Conservation (phyloP, 2,797 vertebrate genomes). For the Pseudomugil tenellus region DNA sequence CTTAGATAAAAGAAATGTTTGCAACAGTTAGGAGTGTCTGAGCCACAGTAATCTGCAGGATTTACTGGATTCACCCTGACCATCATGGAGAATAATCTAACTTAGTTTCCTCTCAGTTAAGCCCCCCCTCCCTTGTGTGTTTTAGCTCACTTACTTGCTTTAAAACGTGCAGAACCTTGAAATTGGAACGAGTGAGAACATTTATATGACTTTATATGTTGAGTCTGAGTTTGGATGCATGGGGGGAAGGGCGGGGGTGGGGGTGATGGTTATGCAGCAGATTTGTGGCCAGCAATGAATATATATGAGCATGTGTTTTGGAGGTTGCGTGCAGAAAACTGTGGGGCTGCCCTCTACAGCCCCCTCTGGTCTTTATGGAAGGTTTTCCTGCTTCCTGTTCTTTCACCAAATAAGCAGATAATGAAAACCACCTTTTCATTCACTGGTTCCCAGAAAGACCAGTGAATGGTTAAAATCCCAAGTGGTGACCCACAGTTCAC, state of each 20-base stretch:
- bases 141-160: constrained; percentile 43
- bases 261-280: constrained; percentile 36
- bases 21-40: constrained; percentile 41
- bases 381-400: constrained; percentile 41
- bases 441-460: constrained; percentile 59
- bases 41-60: constrained; percentile 27
- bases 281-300: constrained; percentile 48
- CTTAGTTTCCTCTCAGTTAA: constrained; percentile 22
- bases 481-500: constrained; percentile 55
- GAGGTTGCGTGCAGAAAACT: constrained; percentile 41
- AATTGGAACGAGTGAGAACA: constrained; percentile 50
- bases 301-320: constrained; percentile 29
- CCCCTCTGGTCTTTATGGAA: constrained; percentile 55
- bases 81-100: constrained; percentile 4
- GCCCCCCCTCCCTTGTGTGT: constrained; percentile 25
- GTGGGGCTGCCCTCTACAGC: constrained; percentile 31
- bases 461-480: constrained; percentile 68
- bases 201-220: constrained; percentile 22
- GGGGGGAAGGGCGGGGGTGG: no score
- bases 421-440: constrained; percentile 78
- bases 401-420: constrained; percentile 62
- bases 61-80: constrained; percentile 29
- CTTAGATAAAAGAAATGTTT: constrained; percentile 30
- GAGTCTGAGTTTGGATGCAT: constrained; percentile 18
- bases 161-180: constrained; percentile 54